Percentiles rank a stretch among this genome's conserved stretches.
Conservation (phyloP, 1,140 invertebrate genomes). For the Coelopa frigida region DNA sequence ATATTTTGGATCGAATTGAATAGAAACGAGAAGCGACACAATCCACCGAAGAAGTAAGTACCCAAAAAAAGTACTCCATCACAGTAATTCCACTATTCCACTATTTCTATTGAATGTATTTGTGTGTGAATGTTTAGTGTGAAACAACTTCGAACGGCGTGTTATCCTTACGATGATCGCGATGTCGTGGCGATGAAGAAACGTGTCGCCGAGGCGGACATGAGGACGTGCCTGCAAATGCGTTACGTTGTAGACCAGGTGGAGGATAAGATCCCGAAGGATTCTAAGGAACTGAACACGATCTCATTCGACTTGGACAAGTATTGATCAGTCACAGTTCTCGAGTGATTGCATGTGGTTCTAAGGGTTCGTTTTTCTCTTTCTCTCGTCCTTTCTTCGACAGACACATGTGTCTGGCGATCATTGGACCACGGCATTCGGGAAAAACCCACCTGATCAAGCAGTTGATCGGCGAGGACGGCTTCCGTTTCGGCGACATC, state of each 20-base stretch:
- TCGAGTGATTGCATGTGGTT: too few relatives aligned
- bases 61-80: too few relatives aligned
- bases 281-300: slow-evolving; percentile 20
- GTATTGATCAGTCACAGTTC: too few relatives aligned
- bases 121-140: slow-evolving; percentile 9
- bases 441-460: slow-evolving; percentile 31
- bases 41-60: slow-evolving; percentile 28
- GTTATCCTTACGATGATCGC: slow-evolving; percentile 31
- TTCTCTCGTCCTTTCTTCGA: too few relatives aligned
- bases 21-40: slow-evolving; percentile 24
- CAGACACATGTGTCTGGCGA: slow-evolving; percentile 34
- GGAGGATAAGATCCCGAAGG: slow-evolving; percentile 20
- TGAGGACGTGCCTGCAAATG: slow-evolving; percentile 25
- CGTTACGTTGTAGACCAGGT: slow-evolving; percentile 35
- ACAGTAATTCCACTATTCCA: too few relatives aligned
- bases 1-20: slow-evolving; percentile 34
- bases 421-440: slow-evolving; percentile 24
- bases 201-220: slow-evolving; percentile 28
- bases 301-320: slow-evolving; percentile 33
- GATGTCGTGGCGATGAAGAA: slow-evolving; percentile 35
- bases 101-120: neutral
- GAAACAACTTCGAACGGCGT: slow-evolving; percentile 21
- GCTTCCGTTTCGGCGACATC: slow-evolving; percentile 36
- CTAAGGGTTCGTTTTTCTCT: too few relatives aligned
- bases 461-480: slow-evolving; percentile 28